A percentile compares a stretch with the other conserved stretches of the same genome.
Evolutionary conservation across 2,113 vertebrate species (phyloP).

Genomic region (Pseudolaguvia tuberculata): DNA sequence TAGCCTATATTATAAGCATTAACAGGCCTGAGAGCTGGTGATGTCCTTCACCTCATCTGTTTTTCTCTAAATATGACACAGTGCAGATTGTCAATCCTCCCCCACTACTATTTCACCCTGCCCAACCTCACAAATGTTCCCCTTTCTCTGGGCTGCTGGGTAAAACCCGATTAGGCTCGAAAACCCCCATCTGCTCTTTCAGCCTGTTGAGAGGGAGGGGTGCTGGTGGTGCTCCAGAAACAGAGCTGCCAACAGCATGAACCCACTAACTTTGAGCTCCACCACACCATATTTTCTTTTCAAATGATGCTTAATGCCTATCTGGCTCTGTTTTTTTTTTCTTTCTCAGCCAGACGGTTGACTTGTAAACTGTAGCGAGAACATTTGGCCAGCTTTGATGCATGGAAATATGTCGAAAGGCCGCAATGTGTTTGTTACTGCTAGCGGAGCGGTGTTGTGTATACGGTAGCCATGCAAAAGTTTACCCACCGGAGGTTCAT

Average conservation of each 20-base stretch:
- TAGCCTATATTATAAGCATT: neutral
- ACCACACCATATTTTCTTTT: conserved; percentile 26
- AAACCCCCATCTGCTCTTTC: conserved; percentile 37
- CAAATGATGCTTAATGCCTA: conserved; percentile 21
- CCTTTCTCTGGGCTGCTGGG: conserved; percentile 21
- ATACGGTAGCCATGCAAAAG: conserved; percentile 15
- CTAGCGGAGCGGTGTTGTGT: conserved; percentile 3
- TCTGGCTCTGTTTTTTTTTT: conserved; percentile 11
- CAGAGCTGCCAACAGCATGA: conserved; percentile 10
- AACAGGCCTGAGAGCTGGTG: neutral
- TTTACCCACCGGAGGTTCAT: neutral
- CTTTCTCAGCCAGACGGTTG: conserved; percentile 23
- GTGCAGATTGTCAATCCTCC: conserved; percentile 14
- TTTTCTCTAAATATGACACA: neutral
- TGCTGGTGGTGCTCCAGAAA: conserved; percentile 11
- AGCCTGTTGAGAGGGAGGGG: neutral
- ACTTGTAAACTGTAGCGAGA: conserved; percentile 2
- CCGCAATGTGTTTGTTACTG: conserved; percentile 6
- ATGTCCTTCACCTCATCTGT: conserved; percentile 2
- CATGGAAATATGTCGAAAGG: conserved; percentile 8
- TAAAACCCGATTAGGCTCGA: conserved; percentile 25
- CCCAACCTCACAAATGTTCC: conserved; percentile 18
- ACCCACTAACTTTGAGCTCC: conserved; percentile 3
- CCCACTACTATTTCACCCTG: neutral
- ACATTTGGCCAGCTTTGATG: neutral